A percentile compares a stretch with the other conserved stretches of the same genome.
These are phyloP conservation scores for Rallus crepitans DNA, from an alignment of 2,797 vertebrate genomes.

Conservation along the genomic window DNA sequence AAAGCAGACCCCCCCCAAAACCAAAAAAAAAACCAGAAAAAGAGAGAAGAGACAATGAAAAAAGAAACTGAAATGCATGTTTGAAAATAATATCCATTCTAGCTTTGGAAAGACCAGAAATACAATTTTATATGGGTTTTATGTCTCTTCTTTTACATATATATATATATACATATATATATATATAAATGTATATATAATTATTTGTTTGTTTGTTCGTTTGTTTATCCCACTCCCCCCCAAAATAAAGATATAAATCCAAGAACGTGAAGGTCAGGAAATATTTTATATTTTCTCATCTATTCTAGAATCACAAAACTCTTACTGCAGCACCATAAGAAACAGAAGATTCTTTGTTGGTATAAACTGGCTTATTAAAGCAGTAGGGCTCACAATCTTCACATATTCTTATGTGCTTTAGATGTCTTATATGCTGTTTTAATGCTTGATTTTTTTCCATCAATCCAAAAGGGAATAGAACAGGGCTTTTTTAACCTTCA, in stretches of 20 bases:
- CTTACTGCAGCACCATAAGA: neutral
- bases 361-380: neutral
- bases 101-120: neutral
- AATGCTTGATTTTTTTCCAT: neutral
- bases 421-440: neutral
- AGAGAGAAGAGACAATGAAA: neutral
- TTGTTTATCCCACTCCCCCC: too few species aligned
- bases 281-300: neutral
- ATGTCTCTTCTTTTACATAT: neutral
- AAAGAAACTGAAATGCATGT: neutral
- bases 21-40: neutral
- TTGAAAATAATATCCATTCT: neutral
- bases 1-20: too few species aligned
- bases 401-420: neutral
- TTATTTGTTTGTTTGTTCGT: too few species aligned
- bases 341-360: neutral
- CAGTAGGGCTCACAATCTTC: neutral
- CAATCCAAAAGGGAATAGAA: neutral
- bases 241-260: neutral
- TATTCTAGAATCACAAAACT: neutral
- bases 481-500: neutral
- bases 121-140: neutral
- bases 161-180: too few species aligned
- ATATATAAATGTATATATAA: too few species aligned
- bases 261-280: neutral